Percentiles rank a stretch among this genome's conserved stretches.
Evolutionary conservation across 2,888 invertebrate genomes (phyloP).

Genomic region (Cerastis leucographa): DNA sequence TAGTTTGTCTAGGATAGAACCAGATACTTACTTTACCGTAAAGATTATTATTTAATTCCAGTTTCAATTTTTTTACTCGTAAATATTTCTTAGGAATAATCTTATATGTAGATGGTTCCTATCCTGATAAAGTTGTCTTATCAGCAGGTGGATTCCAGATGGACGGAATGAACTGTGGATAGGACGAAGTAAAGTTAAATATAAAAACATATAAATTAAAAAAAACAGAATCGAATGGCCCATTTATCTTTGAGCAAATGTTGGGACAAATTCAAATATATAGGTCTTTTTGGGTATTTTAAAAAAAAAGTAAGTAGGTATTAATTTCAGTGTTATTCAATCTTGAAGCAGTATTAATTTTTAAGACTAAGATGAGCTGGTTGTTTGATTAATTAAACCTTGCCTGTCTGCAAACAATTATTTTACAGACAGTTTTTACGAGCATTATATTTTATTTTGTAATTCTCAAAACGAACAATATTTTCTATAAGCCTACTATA

Average conservation of each 20-base stretch:
- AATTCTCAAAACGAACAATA: background rate
- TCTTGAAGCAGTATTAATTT: background rate
- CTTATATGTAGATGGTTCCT: background rate
- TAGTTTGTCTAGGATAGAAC: background rate
- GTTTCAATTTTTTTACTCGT: background rate
- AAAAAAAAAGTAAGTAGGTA: background rate
- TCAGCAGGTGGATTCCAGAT: too few species aligned
- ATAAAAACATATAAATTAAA: background rate
- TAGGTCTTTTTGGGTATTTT: too few species aligned
- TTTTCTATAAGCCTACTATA: slow-evolving; percentile 3
- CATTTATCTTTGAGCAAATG: background rate
- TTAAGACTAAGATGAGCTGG: background rate
- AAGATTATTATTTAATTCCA: background rate
- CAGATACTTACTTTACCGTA: background rate
- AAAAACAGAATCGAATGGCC: background rate
- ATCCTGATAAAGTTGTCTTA: too few species aligned
- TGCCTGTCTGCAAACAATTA: background rate
- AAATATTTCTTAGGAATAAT: background rate
- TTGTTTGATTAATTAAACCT: background rate
- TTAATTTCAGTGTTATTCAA: background rate
- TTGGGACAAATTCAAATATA: background rate
- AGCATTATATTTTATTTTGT: background rate
- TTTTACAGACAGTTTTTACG: background rate
- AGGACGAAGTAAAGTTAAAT: too few species aligned
- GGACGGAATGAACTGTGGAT: too few species aligned